Conservation (phyloP, 2,113 vertebrate species). For the Dinomys branickii region DNA sequence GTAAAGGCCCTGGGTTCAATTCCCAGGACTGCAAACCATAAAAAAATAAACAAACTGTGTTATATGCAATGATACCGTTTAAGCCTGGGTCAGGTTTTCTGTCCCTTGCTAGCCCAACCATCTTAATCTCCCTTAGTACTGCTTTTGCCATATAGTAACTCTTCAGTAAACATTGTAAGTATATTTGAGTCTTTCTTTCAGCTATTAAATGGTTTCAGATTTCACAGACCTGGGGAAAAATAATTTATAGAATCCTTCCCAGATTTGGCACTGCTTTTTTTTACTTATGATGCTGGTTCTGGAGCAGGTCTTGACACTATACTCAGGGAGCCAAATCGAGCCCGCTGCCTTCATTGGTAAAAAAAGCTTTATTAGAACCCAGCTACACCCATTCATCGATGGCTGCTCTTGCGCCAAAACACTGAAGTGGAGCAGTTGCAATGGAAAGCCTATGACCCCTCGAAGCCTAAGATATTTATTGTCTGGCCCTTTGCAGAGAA, state of each 20-base stretch:
- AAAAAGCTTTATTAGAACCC: constrained; percentile 11
- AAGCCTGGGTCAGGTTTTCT: neutral
- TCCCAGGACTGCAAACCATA: neutral
- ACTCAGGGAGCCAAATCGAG: neutral
- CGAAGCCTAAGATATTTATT: neutral
- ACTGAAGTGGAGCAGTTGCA: neutral
- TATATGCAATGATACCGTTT: neutral
- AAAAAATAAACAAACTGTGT: neutral
- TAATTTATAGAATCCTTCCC: neutral
- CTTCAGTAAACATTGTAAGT: neutral
- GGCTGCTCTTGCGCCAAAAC: neutral
- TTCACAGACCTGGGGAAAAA: constrained; percentile 30
- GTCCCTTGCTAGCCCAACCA: neutral
- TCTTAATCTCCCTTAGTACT: neutral
- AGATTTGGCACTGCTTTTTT: neutral
- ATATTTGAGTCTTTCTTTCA: neutral
- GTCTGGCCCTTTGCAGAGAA: neutral
- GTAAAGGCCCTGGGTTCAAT: neutral
- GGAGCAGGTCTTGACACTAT: neutral
- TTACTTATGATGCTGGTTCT: neutral
- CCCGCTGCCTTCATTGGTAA: neutral
- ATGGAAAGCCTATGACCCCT: neutral
- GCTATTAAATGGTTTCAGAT: constrained; percentile 38
- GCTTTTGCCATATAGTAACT: neutral
- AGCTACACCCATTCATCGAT: neutral